Conservation (phyloP, 2,113 vertebrate genomes). For the Menidia beryllina region DNA sequence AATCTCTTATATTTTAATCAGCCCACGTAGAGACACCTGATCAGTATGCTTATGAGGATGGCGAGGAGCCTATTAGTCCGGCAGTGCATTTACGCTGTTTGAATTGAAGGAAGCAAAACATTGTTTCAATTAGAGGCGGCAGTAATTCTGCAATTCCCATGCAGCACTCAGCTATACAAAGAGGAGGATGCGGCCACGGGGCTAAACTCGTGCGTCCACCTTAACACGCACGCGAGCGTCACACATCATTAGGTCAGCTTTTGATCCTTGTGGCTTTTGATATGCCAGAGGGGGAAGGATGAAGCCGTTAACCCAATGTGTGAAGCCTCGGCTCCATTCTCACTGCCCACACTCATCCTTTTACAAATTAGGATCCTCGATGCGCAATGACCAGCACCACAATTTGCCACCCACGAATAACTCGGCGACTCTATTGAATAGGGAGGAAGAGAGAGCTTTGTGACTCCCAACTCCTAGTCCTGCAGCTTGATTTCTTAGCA, state of each 20-base stretch:
- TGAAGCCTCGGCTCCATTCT: constrained; percentile 39
- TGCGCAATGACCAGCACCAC: constrained; percentile 28
- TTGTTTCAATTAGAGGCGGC: constrained; percentile 62
- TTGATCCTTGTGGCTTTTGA: constrained; percentile 58
- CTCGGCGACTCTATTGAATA: constrained; percentile 40
- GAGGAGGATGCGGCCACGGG: not conserved
- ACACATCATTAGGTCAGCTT: constrained; percentile 62
- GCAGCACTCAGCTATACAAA: constrained; percentile 57
- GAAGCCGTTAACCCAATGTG: constrained; percentile 62
- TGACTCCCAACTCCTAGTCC: constrained; percentile 31
- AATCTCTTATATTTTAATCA: constrained; percentile 66
- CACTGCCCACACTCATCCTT: constrained; percentile 44
- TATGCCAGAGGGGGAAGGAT: constrained; percentile 47
- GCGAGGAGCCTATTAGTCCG: constrained; percentile 56
- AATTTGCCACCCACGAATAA: constrained; percentile 48
- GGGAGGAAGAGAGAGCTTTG: constrained; percentile 27
- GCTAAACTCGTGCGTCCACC: not conserved
- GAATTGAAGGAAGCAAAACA: constrained; percentile 66
- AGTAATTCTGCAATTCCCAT: constrained; percentile 48
- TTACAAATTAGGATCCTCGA: constrained; percentile 49
- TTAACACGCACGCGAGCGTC: constrained; percentile 7
- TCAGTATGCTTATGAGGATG: constrained; percentile 71
- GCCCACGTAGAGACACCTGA: constrained; percentile 56
- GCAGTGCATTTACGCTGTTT: constrained; percentile 61
- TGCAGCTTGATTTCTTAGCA: not conserved